phyloP scores from a whole-genome alignment of 2,113 vertebrate genomes.

The Elachura formosa region DNA sequence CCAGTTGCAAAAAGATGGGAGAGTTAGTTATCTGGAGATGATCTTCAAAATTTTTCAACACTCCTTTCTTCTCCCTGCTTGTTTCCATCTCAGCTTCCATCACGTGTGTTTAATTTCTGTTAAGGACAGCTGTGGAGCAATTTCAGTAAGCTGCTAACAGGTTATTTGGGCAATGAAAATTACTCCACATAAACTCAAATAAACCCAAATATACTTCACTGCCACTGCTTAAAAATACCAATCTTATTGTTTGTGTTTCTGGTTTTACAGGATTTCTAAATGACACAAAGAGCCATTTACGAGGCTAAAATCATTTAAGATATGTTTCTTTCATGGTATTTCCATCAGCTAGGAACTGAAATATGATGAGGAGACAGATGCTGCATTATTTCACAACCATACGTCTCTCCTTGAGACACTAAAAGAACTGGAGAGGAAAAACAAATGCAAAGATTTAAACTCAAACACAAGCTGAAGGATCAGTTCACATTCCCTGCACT shows the following conservation, averaged over 20 bases:
- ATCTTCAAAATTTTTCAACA: not conserved
- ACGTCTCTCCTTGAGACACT: not conserved
- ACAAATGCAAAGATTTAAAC: not conserved
- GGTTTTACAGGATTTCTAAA: not conserved
- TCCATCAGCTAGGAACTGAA: not conserved
- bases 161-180: not conserved
- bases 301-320: not conserved
- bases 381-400: not conserved
- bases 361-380: not conserved
- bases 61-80: not conserved
- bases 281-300: conserved; percentile 1
- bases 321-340: not conserved
- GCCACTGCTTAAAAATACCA: not conserved
- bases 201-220: not conserved
- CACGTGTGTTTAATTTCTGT: not conserved
- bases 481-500: not conserved
- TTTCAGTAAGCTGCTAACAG: not conserved
- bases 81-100: not conserved
- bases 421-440: not conserved
- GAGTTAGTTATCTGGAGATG: not conserved
- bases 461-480: not conserved
- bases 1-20: not conserved
- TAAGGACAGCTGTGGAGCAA: not conserved
- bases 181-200: not conserved
- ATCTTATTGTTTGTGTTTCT: not conserved